A percentile compares a stretch with the other conserved stretches of the same genome.
phyloP scores from a whole-genome alignment of 2,113 vertebrate species.

The Coptodon rendalli region DNA sequence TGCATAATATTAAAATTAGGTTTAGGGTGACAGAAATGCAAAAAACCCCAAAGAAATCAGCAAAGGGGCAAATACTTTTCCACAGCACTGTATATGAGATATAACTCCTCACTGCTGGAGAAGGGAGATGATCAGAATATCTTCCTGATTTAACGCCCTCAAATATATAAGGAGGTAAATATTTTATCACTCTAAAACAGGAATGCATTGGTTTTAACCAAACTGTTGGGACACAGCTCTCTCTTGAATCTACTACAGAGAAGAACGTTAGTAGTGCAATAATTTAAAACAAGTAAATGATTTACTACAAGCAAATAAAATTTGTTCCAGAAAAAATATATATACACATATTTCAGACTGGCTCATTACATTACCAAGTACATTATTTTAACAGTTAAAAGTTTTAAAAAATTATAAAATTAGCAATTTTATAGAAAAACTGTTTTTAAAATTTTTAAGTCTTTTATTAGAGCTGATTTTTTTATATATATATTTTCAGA shows the following conservation, averaged over 20 bases:
- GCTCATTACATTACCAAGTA: accelerated
- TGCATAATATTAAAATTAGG: too few relatives aligned
- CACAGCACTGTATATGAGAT: neutral
- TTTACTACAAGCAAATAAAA: neutral
- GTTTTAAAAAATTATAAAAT: accelerated
- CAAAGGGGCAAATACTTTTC: too few relatives aligned
- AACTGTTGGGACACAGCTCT: neutral
- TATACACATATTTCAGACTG: neutral
- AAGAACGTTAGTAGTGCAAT: neutral
- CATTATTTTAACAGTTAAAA: neutral
- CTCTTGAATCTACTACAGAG: neutral
- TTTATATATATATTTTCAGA: neutral
- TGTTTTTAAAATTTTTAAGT: neutral
- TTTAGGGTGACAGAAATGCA: too few relatives aligned
- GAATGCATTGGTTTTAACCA: neutral
- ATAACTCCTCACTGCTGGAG: neutral
- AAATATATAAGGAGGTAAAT: neutral
- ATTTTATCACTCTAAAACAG: neutral
- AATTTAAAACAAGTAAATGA: neutral
- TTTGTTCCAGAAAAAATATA: neutral
- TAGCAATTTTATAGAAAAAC: neutral
- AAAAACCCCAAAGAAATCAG: too few relatives aligned
- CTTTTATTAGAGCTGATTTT: neutral
- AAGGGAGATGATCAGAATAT: neutral
- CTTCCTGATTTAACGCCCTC: neutral